Evolutionary conservation across 2,113 vertebrate species (phyloP).

Genomic region (Collichthys lucidus): DNA sequence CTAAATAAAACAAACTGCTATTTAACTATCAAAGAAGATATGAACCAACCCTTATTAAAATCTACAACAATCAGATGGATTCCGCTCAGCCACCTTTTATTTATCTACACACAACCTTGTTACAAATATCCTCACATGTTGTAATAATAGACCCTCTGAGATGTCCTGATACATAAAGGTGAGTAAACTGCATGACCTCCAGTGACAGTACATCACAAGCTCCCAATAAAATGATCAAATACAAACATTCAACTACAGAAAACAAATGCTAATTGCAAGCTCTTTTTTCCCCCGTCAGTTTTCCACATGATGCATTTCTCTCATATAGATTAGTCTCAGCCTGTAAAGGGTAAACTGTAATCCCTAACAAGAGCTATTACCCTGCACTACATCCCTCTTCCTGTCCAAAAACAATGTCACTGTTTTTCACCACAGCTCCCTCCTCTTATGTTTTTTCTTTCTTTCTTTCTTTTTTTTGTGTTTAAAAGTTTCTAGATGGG

Average conservation of each 20-base stretch:
- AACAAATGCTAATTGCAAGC: neutral
- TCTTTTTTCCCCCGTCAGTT: neutral
- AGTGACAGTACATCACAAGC: constrained; percentile 27
- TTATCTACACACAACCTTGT: neutral
- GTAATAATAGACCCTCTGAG: constrained; percentile 17
- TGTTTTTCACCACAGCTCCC: constrained; percentile 70
- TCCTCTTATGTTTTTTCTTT: constrained; percentile 60
- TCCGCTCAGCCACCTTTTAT: constrained; percentile 1
- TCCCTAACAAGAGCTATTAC: constrained; percentile 28
- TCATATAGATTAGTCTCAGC: neutral
- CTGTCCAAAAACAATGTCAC: constrained; percentile 84
- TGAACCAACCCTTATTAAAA: neutral
- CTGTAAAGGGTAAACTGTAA: constrained; percentile 35
- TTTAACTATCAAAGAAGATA: too few relatives aligned
- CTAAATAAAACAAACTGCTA: neutral
- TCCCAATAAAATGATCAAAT: neutral
- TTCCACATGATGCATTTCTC: neutral
- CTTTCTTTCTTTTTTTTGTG: constrained; percentile 59
- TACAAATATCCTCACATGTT: constrained; percentile 15
- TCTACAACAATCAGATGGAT: neutral
- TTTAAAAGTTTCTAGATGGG: constrained; percentile 87
- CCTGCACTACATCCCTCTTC: constrained; percentile 38
- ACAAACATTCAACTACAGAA: neutral
- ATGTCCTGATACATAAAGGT: constrained; percentile 16
- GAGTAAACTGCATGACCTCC: constrained; percentile 47